These are phyloP conservation scores for Otolemur crassicaudatus DNA, from an alignment of 2,797 vertebrate genomes.

Conservation along the genomic window DNA sequence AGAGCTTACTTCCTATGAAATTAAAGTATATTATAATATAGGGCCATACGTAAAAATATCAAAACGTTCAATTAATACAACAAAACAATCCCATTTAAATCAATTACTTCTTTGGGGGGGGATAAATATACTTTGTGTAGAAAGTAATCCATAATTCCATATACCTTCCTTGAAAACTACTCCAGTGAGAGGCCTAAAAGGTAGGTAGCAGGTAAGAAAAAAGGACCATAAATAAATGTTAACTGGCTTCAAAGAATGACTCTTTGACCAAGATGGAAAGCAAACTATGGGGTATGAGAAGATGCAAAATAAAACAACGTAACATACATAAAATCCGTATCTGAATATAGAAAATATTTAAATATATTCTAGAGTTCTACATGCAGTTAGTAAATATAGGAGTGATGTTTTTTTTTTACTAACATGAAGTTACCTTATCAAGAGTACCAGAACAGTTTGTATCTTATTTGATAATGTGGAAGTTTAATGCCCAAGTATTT, in stretches of 20 bases:
- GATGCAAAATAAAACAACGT: background rate
- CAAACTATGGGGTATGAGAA: background rate
- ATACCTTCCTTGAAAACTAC: constrained; percentile 59
- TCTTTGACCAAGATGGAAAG: background rate
- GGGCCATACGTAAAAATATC: background rate
- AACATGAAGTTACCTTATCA: background rate
- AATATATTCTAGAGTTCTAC: background rate
- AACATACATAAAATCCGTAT: constrained; percentile 5
- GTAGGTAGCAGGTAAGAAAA: constrained; percentile 29
- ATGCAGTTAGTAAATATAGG: constrained; percentile 11
- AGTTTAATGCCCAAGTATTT: background rate
- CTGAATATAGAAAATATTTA: constrained; percentile 20
- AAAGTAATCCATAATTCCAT: constrained; percentile 33
- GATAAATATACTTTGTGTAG: background rate
- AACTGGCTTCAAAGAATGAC: background rate
- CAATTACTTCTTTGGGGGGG: background rate
- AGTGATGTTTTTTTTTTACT: constrained; percentile 45
- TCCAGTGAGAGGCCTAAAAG: constrained; percentile 42
- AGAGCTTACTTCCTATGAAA: constrained; percentile 4
- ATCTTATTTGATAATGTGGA: constrained; percentile 7
- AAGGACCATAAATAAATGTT: background rate
- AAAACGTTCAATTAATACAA: constrained; percentile 15
- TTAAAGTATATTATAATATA: constrained; percentile 28
- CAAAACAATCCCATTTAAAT: constrained; percentile 27
- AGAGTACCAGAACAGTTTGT: background rate